A percentile compares a stretch with the other conserved stretches of the same genome.
Evolutionary conservation across 1,140 invertebrate species (phyloP).

Genomic region (Trigoniulus corallinus): DNA sequence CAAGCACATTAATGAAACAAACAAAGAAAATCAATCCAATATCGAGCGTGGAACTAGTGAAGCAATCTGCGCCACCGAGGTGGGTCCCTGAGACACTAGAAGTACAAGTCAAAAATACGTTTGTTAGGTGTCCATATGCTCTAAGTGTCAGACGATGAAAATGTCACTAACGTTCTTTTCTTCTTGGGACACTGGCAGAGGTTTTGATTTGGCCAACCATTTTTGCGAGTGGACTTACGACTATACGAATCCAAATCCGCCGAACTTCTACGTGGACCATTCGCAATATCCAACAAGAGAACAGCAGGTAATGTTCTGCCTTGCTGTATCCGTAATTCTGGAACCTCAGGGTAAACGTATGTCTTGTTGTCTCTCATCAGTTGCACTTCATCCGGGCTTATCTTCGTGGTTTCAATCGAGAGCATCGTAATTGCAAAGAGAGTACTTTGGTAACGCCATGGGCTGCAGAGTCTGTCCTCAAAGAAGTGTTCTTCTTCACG

Average conservation of each 20-base stretch:
- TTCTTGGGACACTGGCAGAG: slow-evolving; percentile 30
- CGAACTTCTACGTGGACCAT: slow-evolving; percentile 51
- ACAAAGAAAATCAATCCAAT: too few species aligned
- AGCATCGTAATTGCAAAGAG: slow-evolving; percentile 11
- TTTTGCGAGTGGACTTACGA: slow-evolving; percentile 90
- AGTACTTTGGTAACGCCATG: slow-evolving; percentile 16
- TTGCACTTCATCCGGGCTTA: slow-evolving; percentile 23
- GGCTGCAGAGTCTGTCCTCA: slow-evolving; percentile 34
- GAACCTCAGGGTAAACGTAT: neutral
- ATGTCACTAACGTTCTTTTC: neutral
- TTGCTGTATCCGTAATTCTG: neutral
- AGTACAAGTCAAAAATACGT: too few species aligned
- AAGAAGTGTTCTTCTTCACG: slow-evolving; percentile 63
- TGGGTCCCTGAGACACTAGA: too few species aligned
- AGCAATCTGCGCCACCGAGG: too few species aligned
- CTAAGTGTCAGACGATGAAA: too few species aligned
- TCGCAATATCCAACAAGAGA: slow-evolving; percentile 53
- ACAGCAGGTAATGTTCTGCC: slow-evolving; percentile 63
- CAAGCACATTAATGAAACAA: too few species aligned
- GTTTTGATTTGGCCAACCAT: slow-evolving; percentile 91
- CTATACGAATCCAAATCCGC: slow-evolving; percentile 58
- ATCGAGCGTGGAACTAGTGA: slow-evolving; percentile 8
- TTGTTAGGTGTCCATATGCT: too few species aligned
- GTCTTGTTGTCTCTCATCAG: slow-evolving; percentile 14
- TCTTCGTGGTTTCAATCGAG: slow-evolving; percentile 14